These are phyloP conservation scores for Ailuropoda melanoleuca DNA, from an alignment of 2,113 vertebrate species.

Conservation along the genomic window DNA sequence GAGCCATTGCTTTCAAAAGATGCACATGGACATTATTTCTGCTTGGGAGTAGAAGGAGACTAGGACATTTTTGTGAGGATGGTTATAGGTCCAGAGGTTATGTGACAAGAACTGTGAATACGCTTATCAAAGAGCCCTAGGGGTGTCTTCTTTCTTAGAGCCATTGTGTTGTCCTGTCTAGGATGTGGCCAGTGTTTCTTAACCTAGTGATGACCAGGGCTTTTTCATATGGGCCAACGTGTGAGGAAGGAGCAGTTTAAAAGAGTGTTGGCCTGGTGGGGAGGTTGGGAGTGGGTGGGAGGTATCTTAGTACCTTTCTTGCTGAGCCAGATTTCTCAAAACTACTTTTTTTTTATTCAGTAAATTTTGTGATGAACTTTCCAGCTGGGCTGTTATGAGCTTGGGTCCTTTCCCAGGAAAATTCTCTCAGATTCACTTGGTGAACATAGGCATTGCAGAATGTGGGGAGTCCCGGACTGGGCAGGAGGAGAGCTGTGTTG, in stretches of 20 bases:
- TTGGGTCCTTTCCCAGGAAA: constrained; percentile 49
- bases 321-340: constrained; percentile 76
- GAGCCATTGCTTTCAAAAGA: neutral
- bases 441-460: constrained; percentile 8
- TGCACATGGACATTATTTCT: neutral
- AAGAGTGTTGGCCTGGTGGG: constrained; percentile 49
- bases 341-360: constrained; percentile 43
- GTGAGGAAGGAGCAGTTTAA: constrained; percentile 51
- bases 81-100: neutral
- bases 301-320: constrained; percentile 67
- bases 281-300: constrained; percentile 9
- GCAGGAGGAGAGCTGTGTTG: neutral
- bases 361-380: constrained; percentile 64
- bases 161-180: neutral
- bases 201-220: constrained; percentile 53
- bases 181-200: neutral
- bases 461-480: neutral
- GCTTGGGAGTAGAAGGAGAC: neutral
- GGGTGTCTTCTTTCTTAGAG: neutral
- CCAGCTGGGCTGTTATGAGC: constrained; percentile 9
- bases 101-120: neutral
- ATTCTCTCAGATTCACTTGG: neutral
- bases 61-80: neutral
- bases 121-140: neutral
- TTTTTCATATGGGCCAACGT: constrained; percentile 71